Percentiles rank a stretch among this genome's conserved stretches.
Evolutionary conservation across 2,113 vertebrate genomes (phyloP).

Genomic region (Silurus meridionalis): DNA sequence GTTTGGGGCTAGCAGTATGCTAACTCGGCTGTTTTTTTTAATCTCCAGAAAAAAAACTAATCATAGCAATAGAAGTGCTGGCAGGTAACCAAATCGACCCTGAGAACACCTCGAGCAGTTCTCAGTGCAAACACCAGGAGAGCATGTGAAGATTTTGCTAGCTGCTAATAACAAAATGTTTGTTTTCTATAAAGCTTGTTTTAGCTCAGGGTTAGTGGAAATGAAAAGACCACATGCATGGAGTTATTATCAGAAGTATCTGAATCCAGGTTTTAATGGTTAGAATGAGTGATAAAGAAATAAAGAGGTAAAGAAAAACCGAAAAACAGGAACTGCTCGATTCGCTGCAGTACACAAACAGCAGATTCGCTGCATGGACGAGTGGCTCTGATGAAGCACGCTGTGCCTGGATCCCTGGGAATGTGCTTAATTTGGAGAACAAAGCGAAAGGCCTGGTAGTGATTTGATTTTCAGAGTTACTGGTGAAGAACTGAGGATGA

Average conservation of each 20-base stretch:
- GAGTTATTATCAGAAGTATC: background rate
- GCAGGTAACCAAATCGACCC: background rate
- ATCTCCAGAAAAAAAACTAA: background rate
- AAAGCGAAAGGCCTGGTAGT: background rate
- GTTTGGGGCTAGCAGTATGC: background rate
- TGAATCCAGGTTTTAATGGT: background rate
- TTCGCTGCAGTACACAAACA: background rate
- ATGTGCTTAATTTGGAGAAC: background rate
- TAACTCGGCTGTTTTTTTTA: background rate
- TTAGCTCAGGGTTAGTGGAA: background rate
- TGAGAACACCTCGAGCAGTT: background rate
- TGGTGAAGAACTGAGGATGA: background rate
- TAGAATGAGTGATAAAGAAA: too few relatives aligned
- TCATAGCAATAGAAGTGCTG: background rate
- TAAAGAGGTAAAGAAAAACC: background rate
- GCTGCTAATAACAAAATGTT: background rate
- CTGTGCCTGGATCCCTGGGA: background rate
- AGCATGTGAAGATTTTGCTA: background rate
- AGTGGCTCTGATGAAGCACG: background rate
- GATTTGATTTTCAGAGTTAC: background rate
- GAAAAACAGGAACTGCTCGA: background rate
- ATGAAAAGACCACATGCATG: background rate
- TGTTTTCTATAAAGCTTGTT: background rate
- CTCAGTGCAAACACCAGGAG: background rate
- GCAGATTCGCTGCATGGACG: background rate